Percentiles rank a stretch among this genome's conserved stretches.
These are phyloP conservation scores for Thoracochromis brauschi DNA, from an alignment of 2,113 vertebrate species.

Conservation along the genomic window DNA sequence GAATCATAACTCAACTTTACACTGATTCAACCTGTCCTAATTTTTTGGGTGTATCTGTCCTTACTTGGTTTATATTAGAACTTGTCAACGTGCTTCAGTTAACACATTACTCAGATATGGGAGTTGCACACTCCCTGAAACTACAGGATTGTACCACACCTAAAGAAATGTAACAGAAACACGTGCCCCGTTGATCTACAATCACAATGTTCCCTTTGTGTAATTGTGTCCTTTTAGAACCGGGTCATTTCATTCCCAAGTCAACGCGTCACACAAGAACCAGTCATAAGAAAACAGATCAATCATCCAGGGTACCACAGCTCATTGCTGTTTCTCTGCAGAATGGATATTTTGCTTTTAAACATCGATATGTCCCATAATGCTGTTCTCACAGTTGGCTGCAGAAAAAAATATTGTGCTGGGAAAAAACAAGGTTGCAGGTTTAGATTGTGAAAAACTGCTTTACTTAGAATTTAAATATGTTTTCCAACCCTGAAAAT, in stretches of 20 bases:
- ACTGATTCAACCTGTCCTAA: not conserved
- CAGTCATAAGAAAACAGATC: not conserved
- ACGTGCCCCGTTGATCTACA: not conserved
- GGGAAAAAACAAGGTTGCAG: not conserved
- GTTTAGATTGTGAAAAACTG: not conserved
- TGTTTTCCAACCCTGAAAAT: not conserved
- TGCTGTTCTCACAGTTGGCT: not conserved
- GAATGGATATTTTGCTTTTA: not conserved
- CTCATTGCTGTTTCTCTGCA: not conserved
- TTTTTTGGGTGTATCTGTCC: not conserved
- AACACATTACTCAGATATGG: not conserved
- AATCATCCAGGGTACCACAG: not conserved
- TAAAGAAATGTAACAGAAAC: not conserved
- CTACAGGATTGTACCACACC: not conserved
- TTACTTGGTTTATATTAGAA: not conserved
- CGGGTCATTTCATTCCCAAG: fast-evolving
- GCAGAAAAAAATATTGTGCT: not conserved
- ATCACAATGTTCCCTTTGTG: not conserved
- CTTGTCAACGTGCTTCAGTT: not conserved
- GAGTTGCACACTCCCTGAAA: not conserved
- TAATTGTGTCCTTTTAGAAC: not conserved
- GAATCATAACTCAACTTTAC: not conserved
- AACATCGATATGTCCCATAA: not conserved
- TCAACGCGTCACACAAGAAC: not conserved
- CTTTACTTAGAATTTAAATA: not conserved